Base-by-base conservation (phyloP, 2,797 vertebrate species). In the Oryzias dopingdopingensis region DNA sequence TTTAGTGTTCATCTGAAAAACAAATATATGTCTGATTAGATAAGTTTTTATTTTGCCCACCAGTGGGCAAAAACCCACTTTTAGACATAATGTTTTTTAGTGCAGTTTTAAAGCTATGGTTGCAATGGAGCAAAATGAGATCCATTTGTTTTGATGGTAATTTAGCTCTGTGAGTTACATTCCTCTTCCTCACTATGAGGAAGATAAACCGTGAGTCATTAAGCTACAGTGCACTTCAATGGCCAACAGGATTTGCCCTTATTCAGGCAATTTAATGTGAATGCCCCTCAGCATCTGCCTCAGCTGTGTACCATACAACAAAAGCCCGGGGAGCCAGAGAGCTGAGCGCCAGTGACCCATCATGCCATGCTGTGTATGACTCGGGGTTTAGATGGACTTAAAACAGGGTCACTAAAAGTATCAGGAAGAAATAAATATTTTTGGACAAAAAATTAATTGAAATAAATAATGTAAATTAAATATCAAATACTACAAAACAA, bases 261-360 rank as follows among this genome's bases (percentile, higher is more conserved):
- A 83, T 86, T 89, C 81, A 83, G 81, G 82, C 86, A 88, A 87
- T 91, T 90, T 87, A 74, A 59, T 64, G 70, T 56, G 67, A 88
- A 85, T 80, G 85, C 82, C 83, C 87, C 83, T 86, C 82, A 89
- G 83, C 90, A 89, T 90, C 85, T 88, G 89, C 77, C 85, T 85
- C 81, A 83, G 86, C 83, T 86, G 86, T 72, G 78, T 72, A 57
- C 67, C 68, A 72, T 79, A 78, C 77, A 76, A 83, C 82, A 89
- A 86, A 88, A 83, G 78, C 83, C 78, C 76, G 79, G 76, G 70
- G 79, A 89, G 71, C 70, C 58, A 29, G 57, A 66, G 73, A 75
- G 70, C 65, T 50, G 76, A 68, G 78, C 42, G 77, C 74, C 77
- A 85, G 83, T 77, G 82, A 75, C 78, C 83, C 82, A 88, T 83